Conservation (phyloP, 2,113 vertebrate species). For the Sarotherodon lohbergeri region DNA sequence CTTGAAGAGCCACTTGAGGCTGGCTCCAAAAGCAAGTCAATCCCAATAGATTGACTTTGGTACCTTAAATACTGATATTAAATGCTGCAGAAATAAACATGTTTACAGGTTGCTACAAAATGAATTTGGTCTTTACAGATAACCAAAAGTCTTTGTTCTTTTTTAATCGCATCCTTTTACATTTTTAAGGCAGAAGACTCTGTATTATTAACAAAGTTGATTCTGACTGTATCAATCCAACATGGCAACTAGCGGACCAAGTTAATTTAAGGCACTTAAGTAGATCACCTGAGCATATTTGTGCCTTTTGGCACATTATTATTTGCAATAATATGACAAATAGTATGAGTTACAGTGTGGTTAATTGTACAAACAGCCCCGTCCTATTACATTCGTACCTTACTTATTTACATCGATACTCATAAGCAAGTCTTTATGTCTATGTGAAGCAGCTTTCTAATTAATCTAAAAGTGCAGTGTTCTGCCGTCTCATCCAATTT, state of each 20-base stretch:
- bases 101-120: neutral
- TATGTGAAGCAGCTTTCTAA: neutral
- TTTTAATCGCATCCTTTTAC: neutral
- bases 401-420: neutral
- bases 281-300: neutral
- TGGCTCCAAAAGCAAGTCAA: neutral
- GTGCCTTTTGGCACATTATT: neutral
- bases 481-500: neutral
- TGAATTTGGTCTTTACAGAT: neutral
- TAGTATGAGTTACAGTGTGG: neutral
- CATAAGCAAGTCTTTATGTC: neutral
- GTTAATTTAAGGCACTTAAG: neutral
- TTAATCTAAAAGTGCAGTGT: fast-evolving
- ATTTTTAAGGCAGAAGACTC: too few relatives aligned
- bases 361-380: neutral
- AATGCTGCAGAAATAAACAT: neutral
- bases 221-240: neutral
- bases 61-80: neutral
- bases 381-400: neutral
- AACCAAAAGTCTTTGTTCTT: neutral
- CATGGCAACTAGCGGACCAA: neutral
- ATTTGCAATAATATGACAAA: neutral
- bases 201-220: too few relatives aligned
- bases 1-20: neutral
- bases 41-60: neutral